Base-by-base conservation (phyloP, 2,113 vertebrate species). In the Cyrtonyx montezumae region DNA sequence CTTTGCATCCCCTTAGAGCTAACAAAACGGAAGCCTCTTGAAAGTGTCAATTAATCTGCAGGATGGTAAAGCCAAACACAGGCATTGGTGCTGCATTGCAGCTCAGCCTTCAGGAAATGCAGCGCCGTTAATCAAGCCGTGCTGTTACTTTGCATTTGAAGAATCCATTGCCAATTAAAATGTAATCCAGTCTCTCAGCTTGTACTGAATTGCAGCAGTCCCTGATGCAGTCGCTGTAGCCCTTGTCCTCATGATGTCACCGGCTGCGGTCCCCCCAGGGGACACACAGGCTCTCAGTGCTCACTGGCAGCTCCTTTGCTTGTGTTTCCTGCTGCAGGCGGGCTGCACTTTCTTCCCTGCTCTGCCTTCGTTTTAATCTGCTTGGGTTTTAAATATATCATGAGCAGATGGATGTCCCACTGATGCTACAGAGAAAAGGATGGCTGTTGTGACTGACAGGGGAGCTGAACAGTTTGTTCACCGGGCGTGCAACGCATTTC, bases 271-370 rank as follows among this genome's bases (percentile, higher is more conserved):
- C 75, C 84, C 71, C 63, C 37, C 53, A 61, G 81, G 84, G 67
- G 79, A n/a, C 2, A 2, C 1, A 5, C 1, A 0, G 34, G 45
- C 68, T 70, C 55, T 70, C 5, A 0, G n/a, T 70, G 32, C 9
- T 87, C 42, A 4, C 84, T 77, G 51, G 32, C 49, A 70, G 14
- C 59, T 70, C 87, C 30, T 96, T 18, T 36, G 77, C 90, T 71
- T 69, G 13, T 66, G 11, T 74, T 51, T 93, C 63, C 88, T 91
- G 76, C 87, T 86, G 73, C 40, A 86, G 86, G 30, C 73, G 68
- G 74, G 48, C 91, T 87, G 69, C 77, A 3, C 26, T 81, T 30
- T 8, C 70, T 95, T 66, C 22, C 81, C 76, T 59, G 65, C 45
- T 4, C 23, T 46, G 61, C 76, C 25, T 67, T 67, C 2, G 0